Conservation (phyloP, 37 sponge, comb jelly and placozoan genomes). For the Corticium candelabrum region DNA sequence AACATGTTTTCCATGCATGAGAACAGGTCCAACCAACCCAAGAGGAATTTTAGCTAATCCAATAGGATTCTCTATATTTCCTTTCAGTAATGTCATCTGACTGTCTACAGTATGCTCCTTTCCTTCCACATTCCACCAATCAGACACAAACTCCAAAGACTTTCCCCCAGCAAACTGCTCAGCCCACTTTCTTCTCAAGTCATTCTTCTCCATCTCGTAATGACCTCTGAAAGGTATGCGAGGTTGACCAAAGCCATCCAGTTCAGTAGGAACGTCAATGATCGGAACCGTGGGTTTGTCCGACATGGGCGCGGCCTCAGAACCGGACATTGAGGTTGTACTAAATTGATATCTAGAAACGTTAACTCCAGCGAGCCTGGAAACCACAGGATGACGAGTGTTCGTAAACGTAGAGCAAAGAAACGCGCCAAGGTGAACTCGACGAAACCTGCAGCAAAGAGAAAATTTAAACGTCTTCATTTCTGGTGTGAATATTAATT, state of each 20-base stretch:
- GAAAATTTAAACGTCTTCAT: neutral
- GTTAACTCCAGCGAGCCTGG: neutral
- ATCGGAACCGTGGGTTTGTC: neutral
- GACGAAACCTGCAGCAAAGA: neutral
- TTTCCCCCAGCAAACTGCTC: conserved; percentile 41
- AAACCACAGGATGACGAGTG: neutral
- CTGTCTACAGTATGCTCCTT: conserved; percentile 19
- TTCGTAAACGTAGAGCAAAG: neutral
- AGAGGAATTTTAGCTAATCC: conserved; percentile 58
- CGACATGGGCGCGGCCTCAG: no score
- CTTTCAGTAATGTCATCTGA: conserved; percentile 48
- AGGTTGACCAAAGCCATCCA: conserved; percentile 57
- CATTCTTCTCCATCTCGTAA: conserved; percentile 40
- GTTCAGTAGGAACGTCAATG: no score
- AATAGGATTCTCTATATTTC: conserved; percentile 64
- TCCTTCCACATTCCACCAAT: conserved; percentile 67
- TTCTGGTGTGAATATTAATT: neutral
- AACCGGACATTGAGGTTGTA: no score
- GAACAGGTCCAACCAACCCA: conserved; percentile 47
- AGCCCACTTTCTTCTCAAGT: conserved; percentile 45
- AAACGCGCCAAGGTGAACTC: neutral
- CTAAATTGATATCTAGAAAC: no score
- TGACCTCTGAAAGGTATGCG: conserved; percentile 50
- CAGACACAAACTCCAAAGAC: conserved; percentile 26
- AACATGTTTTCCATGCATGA: conserved; percentile 37